Base-by-base conservation (phyloP, 2,113 vertebrate species). In the Poicephalus gulielmi region DNA sequence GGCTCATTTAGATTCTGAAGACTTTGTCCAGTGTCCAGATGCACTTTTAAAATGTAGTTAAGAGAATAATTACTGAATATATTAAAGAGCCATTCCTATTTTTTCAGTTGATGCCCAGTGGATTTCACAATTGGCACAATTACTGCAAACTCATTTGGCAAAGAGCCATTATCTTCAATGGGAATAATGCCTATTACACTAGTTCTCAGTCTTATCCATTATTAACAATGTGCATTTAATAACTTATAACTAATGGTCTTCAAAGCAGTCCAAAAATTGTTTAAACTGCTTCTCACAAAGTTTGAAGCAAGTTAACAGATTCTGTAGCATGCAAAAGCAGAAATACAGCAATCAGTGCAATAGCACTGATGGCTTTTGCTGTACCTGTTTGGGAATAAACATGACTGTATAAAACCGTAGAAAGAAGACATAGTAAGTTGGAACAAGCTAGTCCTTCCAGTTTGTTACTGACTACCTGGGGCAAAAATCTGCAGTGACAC, bases 1-100 rank as follows among this genome's bases (percentile, higher is more conserved):
- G 73, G 85, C 94, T 97, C 90, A 97, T 97, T 97, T 94, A 93
- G 89, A 97, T 97, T 96, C 96, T 95, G 84, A 95, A 94, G 92
- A 96, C 94, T 96, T 86, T 95, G 90, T 96, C 92, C 96, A 90
- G 57, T 85, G 91, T 92, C 96, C 95, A 97, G 95, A 97, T 97
- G 96, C 91, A 96, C 88, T 96, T 96, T 95, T 78, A 95, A 95
- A 96, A 96, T 91, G 95, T 95, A 97, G 92, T 96, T 97, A 96
- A 95, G 87, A 87, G 82, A 94, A 90, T 94, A 97, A 96, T 97
- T 92, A 87, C 86, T 83, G 82, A 91, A 93, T 97, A 78, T 91
- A 94, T 81, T 93, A 91, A 95, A 95, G 74, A 94, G 27, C 63
- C 68, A 75, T 95, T 92, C 67, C 55, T 47, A 37, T 85, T 92